Base-by-base conservation (phyloP, 2,113 vertebrate genomes). In the Pelodiscus sinensis region DNA sequence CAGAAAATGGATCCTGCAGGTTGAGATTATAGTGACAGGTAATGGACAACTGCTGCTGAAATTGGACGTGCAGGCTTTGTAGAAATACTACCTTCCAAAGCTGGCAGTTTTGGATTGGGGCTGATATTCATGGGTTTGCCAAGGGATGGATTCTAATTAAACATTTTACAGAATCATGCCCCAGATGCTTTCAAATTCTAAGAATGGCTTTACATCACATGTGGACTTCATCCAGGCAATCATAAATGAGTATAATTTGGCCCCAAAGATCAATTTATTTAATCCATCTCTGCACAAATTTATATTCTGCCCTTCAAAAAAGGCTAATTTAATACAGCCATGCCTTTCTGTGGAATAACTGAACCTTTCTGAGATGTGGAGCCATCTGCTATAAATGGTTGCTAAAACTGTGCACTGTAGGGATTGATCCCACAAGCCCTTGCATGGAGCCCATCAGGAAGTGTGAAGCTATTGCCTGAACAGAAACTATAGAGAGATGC, bases 1-100 rank as follows among this genome's bases (percentile, higher is more conserved):
- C 15, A 79, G 71, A 85, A 96, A 94, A 92, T 71, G 38, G 21
- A 85, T 91, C 81, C 81, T 92, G 38, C 84, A 92, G 86, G 79
- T 92, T 79, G 57, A 91, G 92, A 58, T 65, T 0, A 1, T n/a
- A 73, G 18, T 54, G 51, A 3, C 27, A 90, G 25, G 8, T 15
- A 9, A 15, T 79, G 27, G 54, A 73, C 77, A 90, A 9, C 2
- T 91, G 19, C 71, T 92, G 4, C 38, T 77, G 86, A 90, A 87
- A 95, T 18, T 55, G 31, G 57, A 92, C 77, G 78, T 91, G 24
- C 82, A 56, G 19, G 54, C 11, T 35, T 82, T 85, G 77, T 88
- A 88, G 84, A 92, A 94, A 88, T 44, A 81, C 3, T 9, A 75
- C 73, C n/a, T 56, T 29, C 54, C 84, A 90, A 82, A 86, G 90